Base-by-base conservation (phyloP, 1,140 invertebrate genomes). In the Drosophila serrata region DNA sequence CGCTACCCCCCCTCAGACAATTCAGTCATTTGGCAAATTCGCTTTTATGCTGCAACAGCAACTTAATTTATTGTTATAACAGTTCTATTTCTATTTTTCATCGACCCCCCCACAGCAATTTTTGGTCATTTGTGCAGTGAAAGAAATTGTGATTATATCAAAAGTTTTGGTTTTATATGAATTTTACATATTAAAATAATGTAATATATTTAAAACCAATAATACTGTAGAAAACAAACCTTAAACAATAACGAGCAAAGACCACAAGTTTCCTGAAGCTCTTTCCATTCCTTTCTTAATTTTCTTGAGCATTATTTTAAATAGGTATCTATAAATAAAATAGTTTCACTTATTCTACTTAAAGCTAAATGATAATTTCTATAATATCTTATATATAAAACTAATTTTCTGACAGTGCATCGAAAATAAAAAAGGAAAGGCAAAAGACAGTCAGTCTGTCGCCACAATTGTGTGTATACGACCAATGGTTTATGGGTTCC, bases 21-120 rank as follows among this genome's bases (percentile, higher is more conserved):
- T 72, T 72, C 43, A 59, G 81, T 85, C 74, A 81, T 82, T 79
- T 80, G 82, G 69, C 65, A 79, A 51, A 86, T 75, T 84, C 75
- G 62, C 65, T 76, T 87, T 88, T 88, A 80, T 88, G 82, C 82
- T 86, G 82, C 82, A 86, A 79, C 82, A 86, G 84, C 84, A 88
- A 88, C 84, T 80, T 80, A 88, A 87, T 88, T 87, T 87, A 87
- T 88, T 80, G 84, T 88, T 80, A 80, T 77, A 80, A 86, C 79
- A 79, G 69, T 86, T 68, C 48, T 42, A 67, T 67, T 56, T 61
- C 15, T 56, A 56, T 61, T 82, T 82, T 86, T 69, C 42, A 57
- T 39, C 40, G 72, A 62, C 58, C 42, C 40, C 58, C 42, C 40
- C 33, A 53, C 51, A 51, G 29, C 40, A 56, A 27, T 56, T 48